A percentile compares a stretch with the other conserved stretches of the same genome.
phyloP scores from a whole-genome alignment of 2,888 invertebrate genomes.

The Aelia acuminata region DNA sequence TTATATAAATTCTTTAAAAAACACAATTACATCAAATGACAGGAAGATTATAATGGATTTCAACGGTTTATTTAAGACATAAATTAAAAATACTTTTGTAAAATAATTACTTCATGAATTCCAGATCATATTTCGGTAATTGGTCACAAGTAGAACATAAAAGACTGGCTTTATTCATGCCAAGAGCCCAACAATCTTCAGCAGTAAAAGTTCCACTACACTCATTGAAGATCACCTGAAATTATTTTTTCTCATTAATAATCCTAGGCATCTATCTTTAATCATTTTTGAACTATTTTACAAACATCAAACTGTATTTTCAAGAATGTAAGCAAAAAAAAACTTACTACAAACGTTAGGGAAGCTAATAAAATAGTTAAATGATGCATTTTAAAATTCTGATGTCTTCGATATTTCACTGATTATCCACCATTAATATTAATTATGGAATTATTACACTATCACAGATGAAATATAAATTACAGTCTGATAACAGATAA shows the following conservation, averaged over 20 bases:
- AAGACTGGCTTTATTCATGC: slow-evolving; percentile 88
- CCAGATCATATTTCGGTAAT: slow-evolving; percentile 81
- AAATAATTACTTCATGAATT: slow-evolving; percentile 72
- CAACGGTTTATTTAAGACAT: neutral
- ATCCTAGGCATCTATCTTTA: neutral
- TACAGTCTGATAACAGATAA: neutral
- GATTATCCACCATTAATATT: neutral
- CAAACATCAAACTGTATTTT: neutral
- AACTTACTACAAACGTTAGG: slow-evolving; percentile 14
- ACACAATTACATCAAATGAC: no score
- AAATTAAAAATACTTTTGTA: neutral
- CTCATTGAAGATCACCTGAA: slow-evolving; percentile 1
- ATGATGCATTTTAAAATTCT: slow-evolving; percentile 9
- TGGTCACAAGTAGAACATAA: slow-evolving; percentile 92
- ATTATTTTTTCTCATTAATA: neutral
- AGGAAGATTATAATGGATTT: no score
- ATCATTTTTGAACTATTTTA: neutral
- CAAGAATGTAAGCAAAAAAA: neutral
- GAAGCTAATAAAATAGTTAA: neutral
- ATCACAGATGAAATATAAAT: neutral
- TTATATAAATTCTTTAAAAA: no score
- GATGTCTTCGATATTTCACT: neutral
- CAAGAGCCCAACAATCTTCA: slow-evolving; percentile 87
- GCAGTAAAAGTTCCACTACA: slow-evolving; percentile 75
- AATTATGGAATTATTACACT: neutral